Percentiles rank a stretch among this genome's conserved stretches.
Conservation (phyloP, 2,113 vertebrate species). For the Charina bottae region DNA sequence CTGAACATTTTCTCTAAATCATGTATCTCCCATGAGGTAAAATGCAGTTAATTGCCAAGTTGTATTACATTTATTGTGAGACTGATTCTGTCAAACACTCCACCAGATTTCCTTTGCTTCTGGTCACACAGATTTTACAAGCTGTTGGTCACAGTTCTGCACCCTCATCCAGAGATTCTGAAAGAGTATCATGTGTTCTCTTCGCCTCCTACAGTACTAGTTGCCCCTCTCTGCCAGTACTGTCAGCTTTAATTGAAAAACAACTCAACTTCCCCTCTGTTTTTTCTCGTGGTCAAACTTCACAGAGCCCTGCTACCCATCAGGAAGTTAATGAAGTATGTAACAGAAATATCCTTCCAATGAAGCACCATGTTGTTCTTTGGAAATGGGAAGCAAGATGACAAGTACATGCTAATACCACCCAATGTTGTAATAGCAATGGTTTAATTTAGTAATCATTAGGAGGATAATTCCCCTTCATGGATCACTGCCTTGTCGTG, state of each 20-base stretch:
- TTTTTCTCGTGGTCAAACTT: conserved; percentile 23
- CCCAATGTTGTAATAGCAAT: conserved; percentile 6
- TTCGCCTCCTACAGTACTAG: background rate
- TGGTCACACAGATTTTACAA: background rate
- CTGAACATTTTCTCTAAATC: background rate
- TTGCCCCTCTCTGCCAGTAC: background rate
- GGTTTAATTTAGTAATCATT: conserved; percentile 15
- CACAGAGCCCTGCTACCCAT: background rate
- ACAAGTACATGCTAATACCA: conserved; percentile 1
- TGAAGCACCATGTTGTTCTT: conserved; percentile 5
- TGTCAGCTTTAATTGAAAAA: conserved; percentile 22
- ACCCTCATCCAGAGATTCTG: background rate
- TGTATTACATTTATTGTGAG: background rate
- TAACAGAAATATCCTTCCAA: conserved; percentile 11
- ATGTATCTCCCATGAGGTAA: background rate
- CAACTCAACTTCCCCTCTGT: conserved; percentile 7
- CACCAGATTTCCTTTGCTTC: background rate
- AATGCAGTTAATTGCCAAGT: background rate
- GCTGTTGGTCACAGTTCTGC: background rate
- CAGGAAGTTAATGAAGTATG: conserved; percentile 20
- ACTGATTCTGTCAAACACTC: background rate
- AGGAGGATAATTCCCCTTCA: background rate
- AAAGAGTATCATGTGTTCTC: background rate
- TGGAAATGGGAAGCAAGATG: background rate
- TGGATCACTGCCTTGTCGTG: too few relatives aligned